Evolutionary conservation across 2,797 vertebrate species (phyloP), one percentile per base, ranked within the genome.

Genomic region (Pantherophis vulpinus): DNA sequence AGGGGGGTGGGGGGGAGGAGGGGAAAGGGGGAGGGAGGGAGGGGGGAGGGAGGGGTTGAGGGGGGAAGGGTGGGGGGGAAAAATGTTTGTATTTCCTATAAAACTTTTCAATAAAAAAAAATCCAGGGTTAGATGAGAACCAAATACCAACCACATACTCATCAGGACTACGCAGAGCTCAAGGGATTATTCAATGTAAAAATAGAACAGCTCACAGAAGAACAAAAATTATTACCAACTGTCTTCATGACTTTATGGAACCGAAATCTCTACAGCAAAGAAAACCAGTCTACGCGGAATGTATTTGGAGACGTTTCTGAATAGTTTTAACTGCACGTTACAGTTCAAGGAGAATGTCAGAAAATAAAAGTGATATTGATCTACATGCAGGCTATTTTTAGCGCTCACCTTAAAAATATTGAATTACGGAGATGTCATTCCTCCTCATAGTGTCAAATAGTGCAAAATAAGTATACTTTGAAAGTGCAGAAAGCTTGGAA

Each of bases 401-500:
- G 92, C 18, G 12, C 18, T 14, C 61, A 55, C 37, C n/a, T n/a
- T 63, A 88, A 88, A 55, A 29, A 42, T 70, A 88, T 63, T 88
- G 87, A 58, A 88, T 88, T 8, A 37, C 58, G 12, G 56, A 70
- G 25, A 29, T 88, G 87, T 74, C 63, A 9, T 92, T 59, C 70
- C n/a, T 92, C 54, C 88, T 88, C 13, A 2, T 42, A 27, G 47
- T 70, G 91, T 59, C 54, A 61, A 70, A 74, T 60, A 60, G 20
- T 92, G 58, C 70, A 92, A 92, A 92, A 27, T 55, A 92, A 55
- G 61, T 63, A 54, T 42, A 51, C 23, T 89, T 89, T 89, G 42
- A 60, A 92, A 29, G 27, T 32, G 55, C 20, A 55, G 51, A 87
- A 87, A 60, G 12, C 59, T 92, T 51, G 37, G n/a, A 47, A 92